Evolutionary conservation across 1,140 invertebrate species (phyloP), one percentile per base, ranked within the genome.

Genomic region (Diabrotica undecimpunctata): DNA sequence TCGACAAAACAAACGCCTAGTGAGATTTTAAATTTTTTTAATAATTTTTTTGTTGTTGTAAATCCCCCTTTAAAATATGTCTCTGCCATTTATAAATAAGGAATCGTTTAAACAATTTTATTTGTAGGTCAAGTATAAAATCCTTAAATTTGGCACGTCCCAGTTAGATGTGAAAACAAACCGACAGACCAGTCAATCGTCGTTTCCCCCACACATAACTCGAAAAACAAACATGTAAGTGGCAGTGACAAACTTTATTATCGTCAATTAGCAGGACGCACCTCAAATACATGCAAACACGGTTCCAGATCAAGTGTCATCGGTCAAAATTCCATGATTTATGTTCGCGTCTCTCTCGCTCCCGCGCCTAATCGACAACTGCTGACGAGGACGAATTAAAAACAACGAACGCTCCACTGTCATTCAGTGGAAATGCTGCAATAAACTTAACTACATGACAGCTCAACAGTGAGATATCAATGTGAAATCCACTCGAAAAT

Each of bases 351-450:
- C 41, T 46, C 41, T 46, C 41, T 46, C 41, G 8, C 41, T 46
- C 8, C n/a, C n/a, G 6, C n/a, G n/a, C n/a, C 3, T 0, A n/a
- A 10, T 10, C n/a, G 41, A n/a, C 41, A 46, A 10, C n/a, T n/a
- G 41, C 41, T 46, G 41, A 46, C 41, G 41, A 46, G 41, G 41
- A 46, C n/a, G n/a, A 46, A 46, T 46, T 46, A 46, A 46, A 46
- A 46, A 46, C n/a, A 46, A 46, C 41, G 41, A 25, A 25, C 41
- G 41, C n/a, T 46, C 41, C 8, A 46, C 8, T n/a, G 41, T n/a
- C 41, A 46, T n/a, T 46, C 41, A 46, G 41, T 46, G 41, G 41
- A 46, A 46, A 46, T n/a, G 41, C 41, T 46, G 41, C 41, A 46
- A 46, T 46, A 46, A 46, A 46, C 8, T 46, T 46, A 46, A 46